Evolutionary conservation across 2,113 vertebrate genomes (phyloP).

Genomic region (Lutjanus erythropterus): DNA sequence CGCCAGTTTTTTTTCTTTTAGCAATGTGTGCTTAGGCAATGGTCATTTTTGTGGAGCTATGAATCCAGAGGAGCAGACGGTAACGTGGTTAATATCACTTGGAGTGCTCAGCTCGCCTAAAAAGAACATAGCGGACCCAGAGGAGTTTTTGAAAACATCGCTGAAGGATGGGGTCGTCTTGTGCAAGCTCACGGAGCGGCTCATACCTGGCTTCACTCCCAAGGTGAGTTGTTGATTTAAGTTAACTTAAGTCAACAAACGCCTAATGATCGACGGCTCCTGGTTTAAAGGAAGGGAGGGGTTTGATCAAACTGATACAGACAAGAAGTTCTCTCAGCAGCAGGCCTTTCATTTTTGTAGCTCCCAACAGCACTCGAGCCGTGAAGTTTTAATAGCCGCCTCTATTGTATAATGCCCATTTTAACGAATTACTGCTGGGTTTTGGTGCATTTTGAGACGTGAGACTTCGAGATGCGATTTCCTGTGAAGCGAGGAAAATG

Average conservation of each 20-base stretch:
- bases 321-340: constrained; percentile 55
- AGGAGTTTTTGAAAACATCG: constrained; percentile 92
- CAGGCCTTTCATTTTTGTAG: constrained; percentile 34
- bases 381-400: background rate
- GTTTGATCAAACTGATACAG: constrained; percentile 56
- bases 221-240: constrained; percentile 87
- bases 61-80: constrained; percentile 95
- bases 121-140: constrained; percentile 93
- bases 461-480: constrained; percentile 53
- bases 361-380: background rate
- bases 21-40: constrained; percentile 67
- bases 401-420: accelerated
- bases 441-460: background rate
- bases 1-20: constrained; percentile 48
- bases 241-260: constrained; percentile 19
- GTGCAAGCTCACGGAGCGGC: constrained; percentile 91
- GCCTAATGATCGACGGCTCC: constrained; percentile 14
- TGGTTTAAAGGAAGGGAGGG: constrained; percentile 56
- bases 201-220: constrained; percentile 89
- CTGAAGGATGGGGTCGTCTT: constrained; percentile 95
- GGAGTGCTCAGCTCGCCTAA: constrained; percentile 97
- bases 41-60: constrained; percentile 78
- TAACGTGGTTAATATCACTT: constrained; percentile 97
- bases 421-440: background rate
- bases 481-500: constrained; percentile 69